Conservation (phyloP, 2,888 invertebrate species). For the Yponomeuta plumbellus region DNA sequence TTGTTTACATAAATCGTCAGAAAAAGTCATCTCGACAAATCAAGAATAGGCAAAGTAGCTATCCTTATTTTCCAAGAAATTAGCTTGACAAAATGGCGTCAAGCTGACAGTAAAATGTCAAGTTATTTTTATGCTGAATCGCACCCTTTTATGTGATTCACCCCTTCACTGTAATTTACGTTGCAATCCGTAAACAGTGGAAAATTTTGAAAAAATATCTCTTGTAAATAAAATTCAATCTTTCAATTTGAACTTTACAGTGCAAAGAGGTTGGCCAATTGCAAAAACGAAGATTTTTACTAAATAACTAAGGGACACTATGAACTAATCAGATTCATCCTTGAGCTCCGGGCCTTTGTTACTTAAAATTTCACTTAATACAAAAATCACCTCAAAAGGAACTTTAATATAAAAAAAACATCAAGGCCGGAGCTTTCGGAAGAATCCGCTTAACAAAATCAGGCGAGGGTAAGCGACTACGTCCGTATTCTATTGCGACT, state of each 20-base stretch:
- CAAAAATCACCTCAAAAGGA: constrained; percentile 3
- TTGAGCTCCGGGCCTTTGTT: constrained; percentile 6
- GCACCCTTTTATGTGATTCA: constrained; percentile 54
- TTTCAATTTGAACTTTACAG: constrained; percentile 47
- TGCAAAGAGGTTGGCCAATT: constrained; percentile 76
- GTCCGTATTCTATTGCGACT: constrained; percentile 12
- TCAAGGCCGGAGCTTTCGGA: constrained; percentile 18
- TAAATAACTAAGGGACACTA: constrained; percentile 17
- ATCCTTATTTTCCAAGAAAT: not conserved
- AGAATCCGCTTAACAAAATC: constrained; percentile 2
- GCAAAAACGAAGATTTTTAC: constrained; percentile 77
- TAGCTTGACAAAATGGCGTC: constrained; percentile 11
- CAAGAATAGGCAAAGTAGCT: not conserved
- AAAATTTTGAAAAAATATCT: constrained; percentile 34
- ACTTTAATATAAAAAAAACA: constrained; percentile 2
- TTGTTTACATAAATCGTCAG: constrained; percentile 23
- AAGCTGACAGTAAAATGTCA: constrained; percentile 14
- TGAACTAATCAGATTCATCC: constrained; percentile 8
- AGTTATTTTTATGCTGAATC: constrained; percentile 27
- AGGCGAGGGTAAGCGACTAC: constrained; percentile 16
- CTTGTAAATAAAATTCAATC: constrained; percentile 34
- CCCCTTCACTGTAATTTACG: constrained; percentile 68
- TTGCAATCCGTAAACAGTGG: constrained; percentile 9
- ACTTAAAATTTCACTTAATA: constrained; percentile 6
- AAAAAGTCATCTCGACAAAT: not conserved